These are phyloP conservation scores for Apodemia mormo DNA, from an alignment of 2,888 invertebrate genomes.

Conservation along the genomic window DNA sequence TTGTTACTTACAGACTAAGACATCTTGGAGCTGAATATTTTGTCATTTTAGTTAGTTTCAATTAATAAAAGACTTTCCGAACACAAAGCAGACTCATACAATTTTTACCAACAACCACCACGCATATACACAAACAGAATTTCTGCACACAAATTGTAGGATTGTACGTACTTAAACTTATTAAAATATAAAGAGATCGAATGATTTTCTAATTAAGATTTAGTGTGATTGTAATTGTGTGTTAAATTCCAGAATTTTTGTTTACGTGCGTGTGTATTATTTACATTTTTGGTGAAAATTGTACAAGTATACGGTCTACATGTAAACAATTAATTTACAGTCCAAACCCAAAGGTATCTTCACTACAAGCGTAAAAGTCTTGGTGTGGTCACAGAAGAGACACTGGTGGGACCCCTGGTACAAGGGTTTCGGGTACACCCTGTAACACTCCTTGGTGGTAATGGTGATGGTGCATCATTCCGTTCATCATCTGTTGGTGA, in stretches of 20 bases:
- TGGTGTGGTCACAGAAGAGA: slow-evolving; percentile 78
- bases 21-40: not conserved
- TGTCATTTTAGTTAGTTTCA: not conserved
- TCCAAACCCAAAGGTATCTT: slow-evolving; percentile 42
- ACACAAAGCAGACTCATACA: slow-evolving; percentile 16
- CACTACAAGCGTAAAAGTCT: slow-evolving; percentile 54
- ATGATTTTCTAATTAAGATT: slow-evolving; percentile 4
- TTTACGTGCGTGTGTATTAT: slow-evolving; percentile 11
- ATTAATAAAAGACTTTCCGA: slow-evolving; percentile 5
- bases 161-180: not conserved
- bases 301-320: not conserved
- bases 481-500: slow-evolving; percentile 79
- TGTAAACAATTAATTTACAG: slow-evolving; percentile 12
- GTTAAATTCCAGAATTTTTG: slow-evolving; percentile 8
- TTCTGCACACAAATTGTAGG: slow-evolving; percentile 2
- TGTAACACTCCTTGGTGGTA: slow-evolving; percentile 77
- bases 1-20: not conserved
- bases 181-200: slow-evolving; percentile 15
- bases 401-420: slow-evolving; percentile 70
- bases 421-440: slow-evolving; percentile 76
- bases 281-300: slow-evolving; percentile 17
- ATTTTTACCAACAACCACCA: slow-evolving; percentile 15
- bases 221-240: not conserved
- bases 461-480: slow-evolving; percentile 77
- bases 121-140: slow-evolving; percentile 17